Evolutionary conservation across 1,140 invertebrate genomes (phyloP).

Genomic region (Philopotamus ludificatus): DNA sequence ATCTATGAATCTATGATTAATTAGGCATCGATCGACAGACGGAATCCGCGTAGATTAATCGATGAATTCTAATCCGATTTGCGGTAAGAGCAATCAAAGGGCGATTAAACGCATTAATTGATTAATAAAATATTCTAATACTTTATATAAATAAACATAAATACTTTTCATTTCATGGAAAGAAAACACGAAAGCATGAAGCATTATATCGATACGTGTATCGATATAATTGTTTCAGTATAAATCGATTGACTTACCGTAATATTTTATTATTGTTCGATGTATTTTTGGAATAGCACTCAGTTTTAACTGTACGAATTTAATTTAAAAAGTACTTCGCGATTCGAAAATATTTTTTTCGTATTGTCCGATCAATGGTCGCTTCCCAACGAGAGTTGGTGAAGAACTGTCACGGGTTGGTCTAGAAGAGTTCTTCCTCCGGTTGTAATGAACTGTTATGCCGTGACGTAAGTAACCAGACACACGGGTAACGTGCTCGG

Average conservation of each 20-base stretch:
- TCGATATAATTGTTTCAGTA: neutral
- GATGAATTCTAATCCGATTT: too few species aligned
- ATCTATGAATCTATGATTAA: neutral
- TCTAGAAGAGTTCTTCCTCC: conserved; percentile 7
- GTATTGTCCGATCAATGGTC: neutral
- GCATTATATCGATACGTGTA: neutral
- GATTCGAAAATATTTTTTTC: neutral
- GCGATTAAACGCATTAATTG: neutral
- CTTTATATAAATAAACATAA: too few species aligned
- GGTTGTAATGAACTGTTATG: conserved; percentile 16
- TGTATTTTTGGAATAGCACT: neutral
- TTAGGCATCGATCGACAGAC: neutral
- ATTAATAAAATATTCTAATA: neutral
- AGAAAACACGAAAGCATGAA: too few species aligned
- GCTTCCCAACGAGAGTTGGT: conserved; percentile 14
- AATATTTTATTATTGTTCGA: neutral
- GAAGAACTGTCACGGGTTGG: conserved; percentile 6
- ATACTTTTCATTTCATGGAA: too few species aligned
- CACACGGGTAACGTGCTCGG: neutral
- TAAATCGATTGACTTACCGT: neutral
- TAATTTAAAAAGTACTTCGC: neutral
- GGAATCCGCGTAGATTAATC: too few species aligned
- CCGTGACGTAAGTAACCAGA: conserved; percentile 15
- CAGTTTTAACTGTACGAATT: neutral
- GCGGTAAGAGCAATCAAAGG: neutral